Evolutionary conservation across 1,140 invertebrate genomes (phyloP).

Genomic region (Magallana angulata): DNA sequence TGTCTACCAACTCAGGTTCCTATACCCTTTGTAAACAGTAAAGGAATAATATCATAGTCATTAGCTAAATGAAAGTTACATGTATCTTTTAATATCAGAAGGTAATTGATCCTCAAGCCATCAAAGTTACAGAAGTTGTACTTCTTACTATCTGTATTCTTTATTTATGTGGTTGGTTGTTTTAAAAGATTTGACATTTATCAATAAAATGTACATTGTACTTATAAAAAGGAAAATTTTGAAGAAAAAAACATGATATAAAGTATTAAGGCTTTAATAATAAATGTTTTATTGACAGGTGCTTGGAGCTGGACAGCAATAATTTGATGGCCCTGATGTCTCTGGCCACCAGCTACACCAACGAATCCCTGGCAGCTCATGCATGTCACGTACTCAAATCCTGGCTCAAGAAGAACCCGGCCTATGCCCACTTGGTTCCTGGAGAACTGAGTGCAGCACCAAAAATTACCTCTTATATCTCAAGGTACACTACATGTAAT

Average conservation of each 20-base stretch:
- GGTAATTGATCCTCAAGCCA: too few relatives aligned
- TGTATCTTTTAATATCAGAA: too few relatives aligned
- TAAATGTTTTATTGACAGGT: constrained; percentile 78
- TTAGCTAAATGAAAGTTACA: too few relatives aligned
- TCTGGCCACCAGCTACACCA: constrained; percentile 95
- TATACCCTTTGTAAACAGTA: background rate
- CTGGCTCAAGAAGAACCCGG: constrained; percentile 92
- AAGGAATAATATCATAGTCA: too few relatives aligned
- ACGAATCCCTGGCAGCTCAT: constrained; percentile 86
- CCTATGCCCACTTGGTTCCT: constrained; percentile 87
- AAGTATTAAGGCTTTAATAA: too few relatives aligned
- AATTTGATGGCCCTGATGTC: constrained; percentile 93
- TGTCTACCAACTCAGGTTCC: background rate
- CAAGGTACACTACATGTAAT: constrained; percentile 55
- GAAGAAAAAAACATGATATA: too few relatives aligned
- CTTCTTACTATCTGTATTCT: too few relatives aligned
- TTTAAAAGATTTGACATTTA: too few relatives aligned
- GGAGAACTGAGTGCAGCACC: constrained; percentile 58
- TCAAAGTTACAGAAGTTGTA: too few relatives aligned
- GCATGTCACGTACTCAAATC: constrained; percentile 83
- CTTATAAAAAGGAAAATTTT: too few relatives aligned
- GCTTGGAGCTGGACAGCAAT: constrained; percentile 89
- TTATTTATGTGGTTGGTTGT: too few relatives aligned
- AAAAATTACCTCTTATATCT: constrained; percentile 72
- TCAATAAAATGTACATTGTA: too few relatives aligned